Conservation (phyloP, 2,888 invertebrate genomes). For the Crocallis elinguaria region DNA sequence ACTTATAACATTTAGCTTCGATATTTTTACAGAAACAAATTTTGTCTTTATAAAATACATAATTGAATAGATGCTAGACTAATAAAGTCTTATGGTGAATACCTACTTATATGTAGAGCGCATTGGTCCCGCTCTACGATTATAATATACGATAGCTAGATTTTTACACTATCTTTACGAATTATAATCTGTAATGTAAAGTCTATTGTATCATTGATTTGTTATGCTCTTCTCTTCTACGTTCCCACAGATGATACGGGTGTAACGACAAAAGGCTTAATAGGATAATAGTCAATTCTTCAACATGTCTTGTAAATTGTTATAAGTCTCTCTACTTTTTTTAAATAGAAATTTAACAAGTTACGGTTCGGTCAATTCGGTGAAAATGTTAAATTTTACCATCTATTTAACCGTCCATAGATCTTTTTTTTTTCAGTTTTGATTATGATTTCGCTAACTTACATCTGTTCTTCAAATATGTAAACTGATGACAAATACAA, state of each 20-base stretch:
- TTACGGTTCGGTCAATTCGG: slow-evolving; percentile 48
- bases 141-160: slow-evolving; percentile 57
- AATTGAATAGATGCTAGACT: slow-evolving; percentile 20
- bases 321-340: slow-evolving; percentile 32
- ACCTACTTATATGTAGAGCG: slow-evolving; percentile 36
- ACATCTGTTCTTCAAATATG: slow-evolving; percentile 32
- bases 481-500: slow-evolving; percentile 32
- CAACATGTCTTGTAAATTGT: slow-evolving; percentile 39
- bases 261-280: slow-evolving; percentile 32
- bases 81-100: slow-evolving; percentile 16
- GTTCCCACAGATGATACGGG: slow-evolving; percentile 21
- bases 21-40: slow-evolving; percentile 39
- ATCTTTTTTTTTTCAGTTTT: slow-evolving; percentile 42
- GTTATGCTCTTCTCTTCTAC: slow-evolving; percentile 28
- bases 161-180: slow-evolving; percentile 61
- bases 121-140: slow-evolving; percentile 69
- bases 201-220: slow-evolving; percentile 32
- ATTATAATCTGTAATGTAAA: slow-evolving; percentile 40
- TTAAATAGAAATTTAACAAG: slow-evolving; percentile 27
- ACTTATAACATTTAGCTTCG: slow-evolving; percentile 69
- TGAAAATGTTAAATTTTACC: slow-evolving; percentile 37
- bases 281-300: slow-evolving; percentile 55
- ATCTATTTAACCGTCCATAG: slow-evolving; percentile 68
- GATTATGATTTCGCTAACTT: slow-evolving; percentile 44
- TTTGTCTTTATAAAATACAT: slow-evolving; percentile 25